Percentiles rank a stretch among this genome's conserved stretches.
Evolutionary conservation across 2,888 invertebrate species (phyloP).

Genomic region (Boloria selene): DNA sequence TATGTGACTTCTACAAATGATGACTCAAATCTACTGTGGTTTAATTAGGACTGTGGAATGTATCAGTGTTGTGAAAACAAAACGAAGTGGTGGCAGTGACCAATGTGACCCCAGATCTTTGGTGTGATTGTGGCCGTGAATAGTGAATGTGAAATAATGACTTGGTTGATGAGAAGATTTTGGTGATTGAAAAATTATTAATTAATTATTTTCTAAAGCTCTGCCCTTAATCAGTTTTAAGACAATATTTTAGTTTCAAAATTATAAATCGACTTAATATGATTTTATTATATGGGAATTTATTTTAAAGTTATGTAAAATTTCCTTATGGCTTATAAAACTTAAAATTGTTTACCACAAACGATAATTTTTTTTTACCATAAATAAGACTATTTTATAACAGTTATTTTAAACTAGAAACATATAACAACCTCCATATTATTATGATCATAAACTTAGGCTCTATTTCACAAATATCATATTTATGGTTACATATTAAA

Average conservation of each 20-base stretch:
- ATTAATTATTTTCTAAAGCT: constrained; percentile 19
- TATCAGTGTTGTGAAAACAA: constrained; percentile 4
- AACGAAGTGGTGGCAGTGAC: constrained; percentile 11
- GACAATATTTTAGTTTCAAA: constrained; percentile 7
- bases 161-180: constrained; percentile 13
- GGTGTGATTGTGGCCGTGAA: background rate
- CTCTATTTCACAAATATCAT: background rate
- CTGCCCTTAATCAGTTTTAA: constrained; percentile 15
- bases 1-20: too few relatives aligned
- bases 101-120: constrained; percentile 9
- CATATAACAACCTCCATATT: background rate
- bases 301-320: constrained; percentile 6
- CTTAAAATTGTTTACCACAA: constrained; percentile 9
- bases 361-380: too few relatives aligned
- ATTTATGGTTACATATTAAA: constrained; percentile 8
- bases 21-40: too few relatives aligned
- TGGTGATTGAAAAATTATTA: constrained; percentile 1
- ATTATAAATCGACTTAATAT: constrained; percentile 9
- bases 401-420: too few relatives aligned
- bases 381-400: too few relatives aligned
- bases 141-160: constrained; percentile 3
- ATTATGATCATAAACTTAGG: constrained; percentile 16
- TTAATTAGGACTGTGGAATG: background rate
- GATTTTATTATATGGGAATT: constrained; percentile 6
- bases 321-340: constrained; percentile 6